Conservation (phyloP, 30 jellyfish, hydroid and myxozoan genomes). For the Hydra vulgaris region DNA sequence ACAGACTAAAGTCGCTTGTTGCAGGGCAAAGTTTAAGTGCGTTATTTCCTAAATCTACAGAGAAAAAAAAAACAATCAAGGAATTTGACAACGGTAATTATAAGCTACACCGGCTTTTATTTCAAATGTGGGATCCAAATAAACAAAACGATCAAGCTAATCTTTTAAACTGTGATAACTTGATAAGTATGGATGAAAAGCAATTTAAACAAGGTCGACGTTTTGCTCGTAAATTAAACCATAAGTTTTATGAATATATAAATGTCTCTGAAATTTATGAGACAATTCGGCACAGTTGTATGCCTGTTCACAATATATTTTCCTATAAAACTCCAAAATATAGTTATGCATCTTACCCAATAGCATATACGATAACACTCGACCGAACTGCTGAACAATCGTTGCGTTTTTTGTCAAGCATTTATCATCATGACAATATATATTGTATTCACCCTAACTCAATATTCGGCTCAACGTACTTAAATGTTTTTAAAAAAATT, state of each 20-base stretch:
- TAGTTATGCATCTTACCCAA: slow-evolving; percentile 41
- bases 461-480: slow-evolving; percentile 28
- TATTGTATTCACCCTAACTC: slow-evolving; percentile 75
- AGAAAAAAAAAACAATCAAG: background rate
- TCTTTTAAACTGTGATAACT: slow-evolving; percentile 21
- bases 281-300: slow-evolving; percentile 7
- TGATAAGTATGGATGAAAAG: slow-evolving; percentile 20
- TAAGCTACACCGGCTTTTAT: slow-evolving; percentile 10
- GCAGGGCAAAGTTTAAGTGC: background rate
- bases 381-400: slow-evolving; percentile 87
- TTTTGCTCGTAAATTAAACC: slow-evolving; percentile 32
- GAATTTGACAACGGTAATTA: slow-evolving; percentile 12
- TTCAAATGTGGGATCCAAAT: slow-evolving; percentile 35
- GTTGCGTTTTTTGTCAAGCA: slow-evolving; percentile 53
- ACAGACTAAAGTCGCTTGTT: background rate
- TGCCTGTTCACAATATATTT: slow-evolving; percentile 8
- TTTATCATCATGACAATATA: slow-evolving; percentile 57
- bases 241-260: slow-evolving; percentile 29
- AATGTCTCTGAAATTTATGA: slow-evolving; percentile 26
- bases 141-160: slow-evolving; percentile 13
- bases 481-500: slow-evolving; percentile 22
- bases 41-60: background rate
- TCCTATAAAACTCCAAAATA: slow-evolving; percentile 23
- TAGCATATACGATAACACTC: slow-evolving; percentile 72
- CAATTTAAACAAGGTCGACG: slow-evolving; percentile 22